These are phyloP conservation scores for Eolophus roseicapilla DNA, from an alignment of 2,113 vertebrate genomes.

Conservation along the genomic window DNA sequence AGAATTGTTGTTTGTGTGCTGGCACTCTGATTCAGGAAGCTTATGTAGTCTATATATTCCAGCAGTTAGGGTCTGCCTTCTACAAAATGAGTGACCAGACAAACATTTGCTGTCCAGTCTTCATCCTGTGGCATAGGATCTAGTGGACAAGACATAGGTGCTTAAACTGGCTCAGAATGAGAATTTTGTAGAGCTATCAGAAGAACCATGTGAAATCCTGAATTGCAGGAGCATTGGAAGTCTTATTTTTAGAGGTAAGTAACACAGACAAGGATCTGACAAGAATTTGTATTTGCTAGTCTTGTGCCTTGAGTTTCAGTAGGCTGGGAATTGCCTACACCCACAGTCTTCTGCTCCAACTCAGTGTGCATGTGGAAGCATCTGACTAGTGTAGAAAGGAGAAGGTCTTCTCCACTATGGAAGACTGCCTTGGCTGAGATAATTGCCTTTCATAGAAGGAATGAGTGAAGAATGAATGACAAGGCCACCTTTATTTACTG, in stretches of 20 bases:
- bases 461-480: neutral
- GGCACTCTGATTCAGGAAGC: neutral
- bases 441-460: neutral
- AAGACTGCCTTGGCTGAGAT: neutral
- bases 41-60: neutral
- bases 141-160: neutral
- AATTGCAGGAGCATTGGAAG: neutral
- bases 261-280: neutral
- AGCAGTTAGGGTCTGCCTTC: neutral
- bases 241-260: neutral
- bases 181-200: neutral
- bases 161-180: neutral
- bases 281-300: neutral
- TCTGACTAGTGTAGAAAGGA: neutral
- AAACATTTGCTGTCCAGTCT: neutral
- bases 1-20: neutral
- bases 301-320: neutral
- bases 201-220: neutral
- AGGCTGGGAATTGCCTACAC: neutral
- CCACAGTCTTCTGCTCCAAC: accelerated
- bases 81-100: neutral
- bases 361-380: neutral
- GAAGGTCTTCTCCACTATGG: neutral
- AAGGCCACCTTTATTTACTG: neutral
- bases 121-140: neutral